Evolutionary conservation across 2,113 vertebrate genomes (phyloP).

Genomic region (Hepsetus odoe): DNA sequence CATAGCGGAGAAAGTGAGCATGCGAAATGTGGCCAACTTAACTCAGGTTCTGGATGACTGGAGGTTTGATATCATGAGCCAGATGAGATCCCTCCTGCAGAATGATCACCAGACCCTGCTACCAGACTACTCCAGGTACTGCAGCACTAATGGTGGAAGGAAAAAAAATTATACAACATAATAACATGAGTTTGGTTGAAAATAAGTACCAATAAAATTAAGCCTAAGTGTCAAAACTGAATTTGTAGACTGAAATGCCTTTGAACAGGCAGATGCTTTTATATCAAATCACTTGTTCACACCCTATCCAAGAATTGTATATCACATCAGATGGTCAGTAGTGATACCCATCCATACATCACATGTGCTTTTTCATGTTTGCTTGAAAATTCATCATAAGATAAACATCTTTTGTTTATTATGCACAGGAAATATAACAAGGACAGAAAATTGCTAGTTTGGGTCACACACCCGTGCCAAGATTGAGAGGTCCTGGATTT

Average conservation of each 20-base stretch:
- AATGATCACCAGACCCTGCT: constrained; percentile 78
- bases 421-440: neutral
- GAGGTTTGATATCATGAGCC: constrained; percentile 77
- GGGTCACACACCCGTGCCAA: constrained; percentile 20
- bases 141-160: neutral
- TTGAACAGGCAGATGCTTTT: too few species aligned
- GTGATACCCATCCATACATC: neutral
- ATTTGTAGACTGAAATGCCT: too few species aligned
- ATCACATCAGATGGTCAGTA: too few species aligned
- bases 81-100: constrained; percentile 73
- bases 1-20: constrained; percentile 78
- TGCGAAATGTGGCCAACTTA: constrained; percentile 76
- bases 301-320: neutral
- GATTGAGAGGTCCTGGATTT: constrained; percentile 32
- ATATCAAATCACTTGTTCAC: too few species aligned
- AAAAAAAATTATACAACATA: neutral
- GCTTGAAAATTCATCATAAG: neutral
- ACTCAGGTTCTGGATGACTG: constrained; percentile 80
- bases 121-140: constrained; percentile 78
- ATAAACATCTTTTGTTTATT: constrained; percentile 13
- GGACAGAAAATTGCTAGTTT: constrained; percentile 39
- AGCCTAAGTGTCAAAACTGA: too few species aligned
- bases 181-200: too few species aligned
- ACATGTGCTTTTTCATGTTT: neutral
- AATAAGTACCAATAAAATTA: too few species aligned